These are phyloP conservation scores for Phocides pigmalion DNA, from an alignment of 1,140 invertebrate genomes.

Conservation along the genomic window DNA sequence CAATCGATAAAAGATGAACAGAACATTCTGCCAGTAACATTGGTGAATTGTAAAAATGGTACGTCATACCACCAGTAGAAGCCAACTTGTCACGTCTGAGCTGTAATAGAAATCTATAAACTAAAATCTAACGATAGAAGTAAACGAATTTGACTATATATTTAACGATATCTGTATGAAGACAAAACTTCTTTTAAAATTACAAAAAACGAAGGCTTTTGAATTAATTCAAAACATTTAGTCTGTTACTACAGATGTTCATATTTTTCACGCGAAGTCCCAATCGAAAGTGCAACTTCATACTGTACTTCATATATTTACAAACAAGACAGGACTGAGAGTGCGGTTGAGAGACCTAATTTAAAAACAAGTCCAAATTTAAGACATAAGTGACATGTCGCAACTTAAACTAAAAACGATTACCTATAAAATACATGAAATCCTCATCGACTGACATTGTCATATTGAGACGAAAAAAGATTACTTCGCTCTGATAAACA, in stretches of 20 bases:
- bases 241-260: not conserved
- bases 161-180: too few relatives aligned
- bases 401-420: not conserved
- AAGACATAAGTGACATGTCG: not conserved
- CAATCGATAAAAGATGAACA: slow-evolving; percentile 30
- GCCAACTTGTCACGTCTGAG: not conserved
- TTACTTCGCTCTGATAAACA: not conserved
- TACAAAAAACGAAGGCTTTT: too few relatives aligned
- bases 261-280: not conserved
- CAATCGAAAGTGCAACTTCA: slow-evolving; percentile 4
- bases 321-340: not conserved
- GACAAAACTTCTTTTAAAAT: too few relatives aligned
- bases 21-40: slow-evolving; percentile 16
- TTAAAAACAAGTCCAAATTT: slow-evolving; percentile 14
- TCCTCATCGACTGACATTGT: not conserved
- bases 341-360: not conserved
- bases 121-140: slow-evolving; percentile 10
- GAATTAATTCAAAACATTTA: too few relatives aligned
- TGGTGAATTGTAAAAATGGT: slow-evolving; percentile 6
- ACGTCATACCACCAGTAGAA: slow-evolving; percentile 1
- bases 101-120: not conserved
- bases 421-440: not conserved
- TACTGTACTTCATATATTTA: not conserved
- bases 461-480: not conserved
- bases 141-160: too few relatives aligned